Evolutionary conservation across 1,140 invertebrate genomes (phyloP).

Genomic region (Zaprionus nigranus): DNA sequence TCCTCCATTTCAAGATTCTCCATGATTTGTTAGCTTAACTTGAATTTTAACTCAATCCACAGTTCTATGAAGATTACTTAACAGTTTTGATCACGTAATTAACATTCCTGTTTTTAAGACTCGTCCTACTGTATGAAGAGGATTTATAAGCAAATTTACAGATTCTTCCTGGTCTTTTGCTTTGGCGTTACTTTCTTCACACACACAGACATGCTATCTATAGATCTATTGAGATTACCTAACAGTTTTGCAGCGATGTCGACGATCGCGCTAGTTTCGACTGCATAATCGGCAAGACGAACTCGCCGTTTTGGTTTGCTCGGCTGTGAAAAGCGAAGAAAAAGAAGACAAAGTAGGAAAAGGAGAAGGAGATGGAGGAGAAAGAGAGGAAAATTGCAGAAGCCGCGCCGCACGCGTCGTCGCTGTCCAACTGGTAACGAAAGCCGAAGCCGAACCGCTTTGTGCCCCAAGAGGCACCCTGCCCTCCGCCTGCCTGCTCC

Average conservation of each 20-base stretch:
- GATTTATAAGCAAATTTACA: neutral
- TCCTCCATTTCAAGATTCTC: too few relatives aligned
- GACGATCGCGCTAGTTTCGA: slow-evolving; percentile 38
- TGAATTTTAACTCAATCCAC: too few relatives aligned
- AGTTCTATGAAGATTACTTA: neutral
- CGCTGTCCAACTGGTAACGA: slow-evolving; percentile 50
- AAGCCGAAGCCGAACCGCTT: slow-evolving; percentile 26
- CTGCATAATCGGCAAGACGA: slow-evolving; percentile 42
- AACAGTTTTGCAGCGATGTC: slow-evolving; percentile 32
- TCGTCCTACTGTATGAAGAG: neutral
- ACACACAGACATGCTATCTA: neutral
- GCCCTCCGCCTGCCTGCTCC: neutral
- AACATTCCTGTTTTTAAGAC: neutral
- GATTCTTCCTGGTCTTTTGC: slow-evolving; percentile 4
- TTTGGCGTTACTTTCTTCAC: neutral
- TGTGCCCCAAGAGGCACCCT: slow-evolving; percentile 5
- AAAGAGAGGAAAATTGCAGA: slow-evolving; percentile 37
- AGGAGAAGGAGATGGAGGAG: slow-evolving; percentile 5
- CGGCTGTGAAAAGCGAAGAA: slow-evolving; percentile 39
- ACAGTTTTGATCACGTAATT: neutral
- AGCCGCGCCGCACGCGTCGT: slow-evolving; percentile 58
- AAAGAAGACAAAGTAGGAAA: slow-evolving; percentile 24
- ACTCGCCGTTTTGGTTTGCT: slow-evolving; percentile 38
- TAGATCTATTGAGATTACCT: slow-evolving; percentile 25
- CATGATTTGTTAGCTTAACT: too few relatives aligned